Evolutionary conservation across 2,888 invertebrate genomes (phyloP), one percentile per base, ranked within the genome.

Genomic region (Tubulanus polymorphus): DNA sequence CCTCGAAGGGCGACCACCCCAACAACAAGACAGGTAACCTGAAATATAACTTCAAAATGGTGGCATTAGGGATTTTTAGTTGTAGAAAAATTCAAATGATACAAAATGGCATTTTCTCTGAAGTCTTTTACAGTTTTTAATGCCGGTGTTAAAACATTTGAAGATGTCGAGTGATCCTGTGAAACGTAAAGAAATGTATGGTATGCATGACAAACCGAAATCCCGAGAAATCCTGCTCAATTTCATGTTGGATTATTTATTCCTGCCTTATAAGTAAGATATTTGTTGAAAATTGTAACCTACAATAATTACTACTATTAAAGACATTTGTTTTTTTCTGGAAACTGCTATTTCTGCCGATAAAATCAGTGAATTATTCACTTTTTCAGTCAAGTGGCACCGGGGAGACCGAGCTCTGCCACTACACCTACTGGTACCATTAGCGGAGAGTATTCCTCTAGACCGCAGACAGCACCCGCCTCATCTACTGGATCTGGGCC

Each of bases 191-290:
- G 82, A 85, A 51, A 79, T 85, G 50, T 81, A 87, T 62, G 86
- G 87, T 52, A 80, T 91, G 18, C 85, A 87, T 63, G 87, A 89
- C 66, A 88, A 69, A 48, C 87, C 88, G 1, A 84, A 84, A 64
- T 81, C 87, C 25, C 81, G 85, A 5, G 84, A 85, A 60, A 80
- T 88, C 66, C 84, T 94, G 28, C 78, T 91, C 23, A 86, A 86
- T 60, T 86, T 90, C 73, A 84, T 93, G 66, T 85, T 90, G 63
- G 93, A 94, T 80, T 84, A 92, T 46, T 78, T 94, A 8, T 80
- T 94, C 8, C 79, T 94, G 55, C 92, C 93, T 23, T 94, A 92
- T 79, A 89, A 89, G 90, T 90, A 80, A 75, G 79, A 20, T 18
- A 18, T 41, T 41, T 41, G 6, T 41, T 41, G 41, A 41, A 41